Base-by-base conservation (phyloP, 2,113 vertebrate species). In the Pitta sordida region DNA sequence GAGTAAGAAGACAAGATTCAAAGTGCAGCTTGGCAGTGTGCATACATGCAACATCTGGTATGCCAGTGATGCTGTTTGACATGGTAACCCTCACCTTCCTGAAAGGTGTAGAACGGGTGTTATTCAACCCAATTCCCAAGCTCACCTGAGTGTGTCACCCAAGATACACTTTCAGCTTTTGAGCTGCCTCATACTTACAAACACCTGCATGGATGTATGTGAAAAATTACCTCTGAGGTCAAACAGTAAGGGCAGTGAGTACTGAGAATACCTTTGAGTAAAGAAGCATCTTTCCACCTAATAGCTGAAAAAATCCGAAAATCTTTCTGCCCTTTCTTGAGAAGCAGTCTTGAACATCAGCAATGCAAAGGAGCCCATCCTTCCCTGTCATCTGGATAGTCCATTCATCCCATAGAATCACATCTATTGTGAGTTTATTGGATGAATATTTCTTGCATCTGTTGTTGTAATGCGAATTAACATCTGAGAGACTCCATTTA, bases 121-220 rank as follows among this genome's bases (percentile, higher is more conserved):
- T 34, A n/a, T 53, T 74, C 11, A 29, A n/a, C 19, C 32, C 41
- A 86, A 43, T 56, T 26, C 49, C 53, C 56, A 75, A 20, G 23
- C 21, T 74, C 17, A 39, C 58, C 30, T 68, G 48, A 18, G 6
- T 37, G 29, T 60, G 30, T 69, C 44, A 62, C 29, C 22, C 63
- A 82, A 82, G 46, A 44, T 51, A 9, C 11, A 10, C 41, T 69
- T 73, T 41, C 34, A 67, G 37, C 32, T 77, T 65, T 83, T 69
- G 27, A 44, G 30, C 58, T 67, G 39, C n/a, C 46, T 65, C 32
- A 91, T 74, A 32, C 41, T 56, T 76, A 49, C 17, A 55, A 48
- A 85, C 32, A 24, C 56, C 55, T 51, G 18, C 1, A 1, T 48
- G 48, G 48, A 53, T 0, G 0, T 51, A n/a, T 34, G 15, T 65